Evolutionary conservation across 2,113 vertebrate genomes (phyloP).

Genomic region (Callipepla californica): DNA sequence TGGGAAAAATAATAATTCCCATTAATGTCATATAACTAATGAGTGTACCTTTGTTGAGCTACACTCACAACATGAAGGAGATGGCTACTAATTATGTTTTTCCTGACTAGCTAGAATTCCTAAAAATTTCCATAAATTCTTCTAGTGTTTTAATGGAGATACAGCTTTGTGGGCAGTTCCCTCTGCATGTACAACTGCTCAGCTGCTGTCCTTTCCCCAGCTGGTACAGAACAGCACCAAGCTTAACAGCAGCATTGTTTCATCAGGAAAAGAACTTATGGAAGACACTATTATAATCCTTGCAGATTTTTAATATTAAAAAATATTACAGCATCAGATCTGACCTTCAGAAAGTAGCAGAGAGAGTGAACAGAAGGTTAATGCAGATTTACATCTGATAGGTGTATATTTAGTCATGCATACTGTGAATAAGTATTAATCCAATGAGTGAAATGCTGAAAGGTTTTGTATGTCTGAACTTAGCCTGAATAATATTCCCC

Average conservation of each 20-base stretch:
- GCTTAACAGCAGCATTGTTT: not conserved
- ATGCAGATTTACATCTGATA: not conserved
- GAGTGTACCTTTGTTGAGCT: not conserved
- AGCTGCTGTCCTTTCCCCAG: not conserved
- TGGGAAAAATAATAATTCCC: not conserved
- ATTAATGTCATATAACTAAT: not conserved
- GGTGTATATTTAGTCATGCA: not conserved
- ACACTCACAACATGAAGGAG: not conserved
- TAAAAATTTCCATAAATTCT: not conserved
- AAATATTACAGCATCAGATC: not conserved
- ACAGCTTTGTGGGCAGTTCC: not conserved
- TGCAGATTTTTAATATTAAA: not conserved
- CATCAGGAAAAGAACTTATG: not conserved
- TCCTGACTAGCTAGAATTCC: not conserved
- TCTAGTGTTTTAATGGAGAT: not conserved
- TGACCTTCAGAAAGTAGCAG: not conserved
- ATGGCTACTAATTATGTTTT: not conserved
- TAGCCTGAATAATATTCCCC: not conserved
- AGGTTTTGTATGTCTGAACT: not conserved
- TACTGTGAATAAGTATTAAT: not conserved
- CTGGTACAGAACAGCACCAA: not conserved
- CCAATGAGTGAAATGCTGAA: not conserved
- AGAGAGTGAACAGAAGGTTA: not conserved
- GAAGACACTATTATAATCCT: not conserved
- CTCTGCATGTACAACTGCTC: not conserved